Base-by-base conservation (phyloP, 2,888 invertebrate genomes). In the Nebria brevicollis region DNA sequence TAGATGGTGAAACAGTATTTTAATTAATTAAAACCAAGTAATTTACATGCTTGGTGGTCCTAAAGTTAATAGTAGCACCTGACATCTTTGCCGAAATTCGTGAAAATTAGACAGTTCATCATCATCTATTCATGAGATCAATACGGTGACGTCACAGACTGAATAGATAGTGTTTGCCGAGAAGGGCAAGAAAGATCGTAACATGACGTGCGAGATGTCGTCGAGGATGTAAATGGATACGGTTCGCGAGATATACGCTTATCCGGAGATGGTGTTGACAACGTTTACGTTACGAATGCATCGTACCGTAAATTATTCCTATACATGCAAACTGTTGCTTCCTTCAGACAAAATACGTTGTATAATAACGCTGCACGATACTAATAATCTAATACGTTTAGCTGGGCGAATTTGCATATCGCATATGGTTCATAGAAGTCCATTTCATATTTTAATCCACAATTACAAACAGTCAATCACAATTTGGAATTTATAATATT, bases 241-340 rank as follows among this genome's bases (percentile, higher is more conserved):
- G 68, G 20, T 20, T 25, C 13, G 10, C 15, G 20, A 20, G 68
- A 20, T 68, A 66, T 15, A 68, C 68, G 68, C 10, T 25, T 68
- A 68, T 68, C 68, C 68, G 10, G 20, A 68, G 68, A 20, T 20
- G 68, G 10, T 15, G 68, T 25, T 68, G 68, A 68, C 68, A 68
- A 26, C 20, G 26, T 26, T 68, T 25, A 8, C 68, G 26, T 26
- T 68, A 68, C 20, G 20, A 68, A 25, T 26, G 7, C 13, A 34
- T 73, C 41, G 65, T 43, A 74, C 11, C 72, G 74, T 26, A 79
- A 75, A 75, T 79, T 79, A 65, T 79, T 25, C 75, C 43, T 66
- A 43, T 26, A 43, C 79, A 79, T 68, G 79, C 79, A 75, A 74
- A 68, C 79, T 79, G 79, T 79, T 79, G 79, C 79, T 79, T 79